A percentile compares a stretch with the other conserved stretches of the same genome.
These are phyloP conservation scores for Emberiza fucata DNA, from an alignment of 2,113 vertebrate genomes.

Conservation along the genomic window DNA sequence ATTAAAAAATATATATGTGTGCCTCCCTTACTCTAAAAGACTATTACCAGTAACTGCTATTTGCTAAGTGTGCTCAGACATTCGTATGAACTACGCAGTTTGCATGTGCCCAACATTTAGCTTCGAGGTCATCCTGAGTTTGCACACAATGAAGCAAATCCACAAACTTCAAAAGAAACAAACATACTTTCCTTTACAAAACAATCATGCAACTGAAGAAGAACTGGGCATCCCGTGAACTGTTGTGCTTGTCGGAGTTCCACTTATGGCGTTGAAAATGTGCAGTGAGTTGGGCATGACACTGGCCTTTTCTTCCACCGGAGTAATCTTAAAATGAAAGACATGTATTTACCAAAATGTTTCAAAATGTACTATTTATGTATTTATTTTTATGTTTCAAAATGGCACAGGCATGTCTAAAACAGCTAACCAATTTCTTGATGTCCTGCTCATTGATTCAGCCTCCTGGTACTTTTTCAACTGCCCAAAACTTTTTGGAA, in stretches of 20 bases:
- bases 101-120: constrained; percentile 46
- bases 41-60: constrained; percentile 30
- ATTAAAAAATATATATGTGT: constrained; percentile 57
- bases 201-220: constrained; percentile 89
- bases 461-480: not conserved
- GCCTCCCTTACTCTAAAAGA: constrained; percentile 46
- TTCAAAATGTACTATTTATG: not conserved
- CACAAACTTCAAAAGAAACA: not conserved
- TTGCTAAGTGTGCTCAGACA: constrained; percentile 51
- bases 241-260: constrained; percentile 90
- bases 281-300: constrained; percentile 90
- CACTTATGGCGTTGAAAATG: constrained; percentile 98
- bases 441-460: rapidly evolving
- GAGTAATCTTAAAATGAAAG: constrained; percentile 81
- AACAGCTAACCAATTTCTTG: not conserved
- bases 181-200: not conserved
- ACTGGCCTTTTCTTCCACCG: constrained; percentile 89
- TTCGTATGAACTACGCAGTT: not conserved
- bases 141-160: constrained; percentile 59
- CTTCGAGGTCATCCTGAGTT: constrained; percentile 76
- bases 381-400: not conserved
- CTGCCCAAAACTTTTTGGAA: not conserved
- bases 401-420: not conserved
- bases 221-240: constrained; percentile 94
- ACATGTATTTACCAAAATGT: not conserved